A percentile compares a stretch with the other conserved stretches of the same genome.
phyloP scores from a whole-genome alignment of 2,797 vertebrate genomes.

The Epinephelus awoara region DNA sequence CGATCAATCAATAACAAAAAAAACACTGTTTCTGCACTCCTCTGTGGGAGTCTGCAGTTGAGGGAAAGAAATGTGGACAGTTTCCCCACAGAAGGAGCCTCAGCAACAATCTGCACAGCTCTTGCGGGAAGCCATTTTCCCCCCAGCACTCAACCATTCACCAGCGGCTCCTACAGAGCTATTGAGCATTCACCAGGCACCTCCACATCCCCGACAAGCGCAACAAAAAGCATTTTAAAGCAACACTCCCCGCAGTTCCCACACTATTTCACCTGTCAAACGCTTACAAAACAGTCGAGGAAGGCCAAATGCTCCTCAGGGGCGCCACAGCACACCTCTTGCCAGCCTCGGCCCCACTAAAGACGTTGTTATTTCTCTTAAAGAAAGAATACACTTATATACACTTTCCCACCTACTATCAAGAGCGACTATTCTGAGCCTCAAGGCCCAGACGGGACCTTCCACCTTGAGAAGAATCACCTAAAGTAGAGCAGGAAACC shows the following conservation, averaged over 20 bases:
- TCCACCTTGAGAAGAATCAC: conserved; percentile 62
- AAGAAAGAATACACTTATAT: conserved; percentile 61
- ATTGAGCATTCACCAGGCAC: conserved; percentile 85
- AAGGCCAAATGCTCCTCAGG: conserved; percentile 75
- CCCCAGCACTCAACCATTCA: conserved; percentile 76
- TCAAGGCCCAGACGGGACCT: conserved; percentile 55
- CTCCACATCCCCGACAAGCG: conserved; percentile 81
- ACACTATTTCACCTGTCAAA: conserved; percentile 88
- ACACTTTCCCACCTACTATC: conserved; percentile 56
- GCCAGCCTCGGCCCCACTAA: conserved; percentile 77
- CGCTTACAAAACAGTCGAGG: conserved; percentile 77
- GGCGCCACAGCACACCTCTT: conserved; percentile 80
- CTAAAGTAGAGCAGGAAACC: conserved; percentile 49
- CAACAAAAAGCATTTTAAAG: conserved; percentile 85
- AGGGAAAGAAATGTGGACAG: conserved; percentile 55
- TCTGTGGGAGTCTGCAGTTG: conserved; percentile 38
- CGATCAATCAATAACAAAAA: conserved; percentile 59
- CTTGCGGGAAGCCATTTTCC: conserved; percentile 72
- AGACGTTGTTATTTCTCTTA: conserved; percentile 70
- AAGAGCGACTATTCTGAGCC: conserved; percentile 43
- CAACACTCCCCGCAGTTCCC: conserved; percentile 82
- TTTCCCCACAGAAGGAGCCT: conserved; percentile 62
- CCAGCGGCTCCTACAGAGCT: conserved; percentile 81
- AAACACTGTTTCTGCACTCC: conserved; percentile 35
- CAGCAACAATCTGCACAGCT: conserved; percentile 69